Evolutionary conservation across 2,113 vertebrate species (phyloP).

Genomic region (Esox niger): DNA sequence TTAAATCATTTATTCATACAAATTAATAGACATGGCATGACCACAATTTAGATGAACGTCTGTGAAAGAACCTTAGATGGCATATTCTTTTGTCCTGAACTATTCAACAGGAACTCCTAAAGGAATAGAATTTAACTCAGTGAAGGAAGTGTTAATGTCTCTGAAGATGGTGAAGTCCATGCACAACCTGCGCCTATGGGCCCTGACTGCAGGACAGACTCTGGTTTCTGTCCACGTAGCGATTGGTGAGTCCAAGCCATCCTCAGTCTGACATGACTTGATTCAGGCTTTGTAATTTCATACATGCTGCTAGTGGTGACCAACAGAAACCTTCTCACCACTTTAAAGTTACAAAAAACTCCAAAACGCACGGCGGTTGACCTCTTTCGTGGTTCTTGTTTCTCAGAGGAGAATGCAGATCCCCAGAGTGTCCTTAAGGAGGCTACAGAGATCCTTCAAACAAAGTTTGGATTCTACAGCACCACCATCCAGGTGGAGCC

Average conservation of each 20-base stretch:
- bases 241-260: constrained; percentile 72
- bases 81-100: not conserved
- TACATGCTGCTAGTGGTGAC: not conserved
- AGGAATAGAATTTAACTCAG: constrained; percentile 76
- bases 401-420: constrained; percentile 76
- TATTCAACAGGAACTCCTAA: constrained; percentile 77
- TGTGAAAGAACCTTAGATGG: not conserved
- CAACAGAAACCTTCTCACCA: not conserved
- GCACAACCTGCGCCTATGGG: constrained; percentile 91
- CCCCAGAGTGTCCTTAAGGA: constrained; percentile 81
- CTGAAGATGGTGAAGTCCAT: constrained; percentile 80
- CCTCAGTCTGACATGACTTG: not conserved
- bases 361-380: not conserved
- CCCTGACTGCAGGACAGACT: constrained; percentile 80
- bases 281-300: too few species aligned
- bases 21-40: not conserved
- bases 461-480: constrained; percentile 84
- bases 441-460: constrained; percentile 77
- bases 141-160: constrained; percentile 84
- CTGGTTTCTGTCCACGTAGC: constrained; percentile 84
- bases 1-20: too few species aligned
- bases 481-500: constrained; percentile 91
- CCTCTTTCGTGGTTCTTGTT: not conserved
- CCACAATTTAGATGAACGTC: not conserved
- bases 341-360: not conserved